Conservation (phyloP, 2,797 vertebrate species). For the Champsocephalus gunnari region DNA sequence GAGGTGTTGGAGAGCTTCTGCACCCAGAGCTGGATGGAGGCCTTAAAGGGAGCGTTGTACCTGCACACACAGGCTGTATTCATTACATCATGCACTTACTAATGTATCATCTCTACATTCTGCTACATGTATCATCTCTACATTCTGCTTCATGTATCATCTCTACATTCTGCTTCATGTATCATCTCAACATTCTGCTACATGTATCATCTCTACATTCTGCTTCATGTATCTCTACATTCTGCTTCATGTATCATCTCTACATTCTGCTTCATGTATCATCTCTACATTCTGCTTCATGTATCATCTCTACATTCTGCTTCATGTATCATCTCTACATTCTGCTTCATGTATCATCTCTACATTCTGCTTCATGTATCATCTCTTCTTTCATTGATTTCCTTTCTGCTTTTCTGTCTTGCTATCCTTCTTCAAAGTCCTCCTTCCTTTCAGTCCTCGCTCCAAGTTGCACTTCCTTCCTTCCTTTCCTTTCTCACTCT, state of each 20-base stretch:
- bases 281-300: no score
- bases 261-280: no score
- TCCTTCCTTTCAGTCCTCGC: neutral
- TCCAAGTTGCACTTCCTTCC: neutral
- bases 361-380: no score
- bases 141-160: no score
- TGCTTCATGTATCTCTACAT: neutral
- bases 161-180: no score
- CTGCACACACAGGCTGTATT: conserved; percentile 59
- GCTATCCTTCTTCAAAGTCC: neutral
- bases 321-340: no score
- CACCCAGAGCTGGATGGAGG: conserved; percentile 88
- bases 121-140: neutral
- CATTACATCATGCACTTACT: no score
- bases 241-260: no score
- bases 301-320: neutral
- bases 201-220: no score
- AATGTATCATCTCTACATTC: neutral
- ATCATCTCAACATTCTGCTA: neutral
- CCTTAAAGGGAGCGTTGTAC: conserved; percentile 87
- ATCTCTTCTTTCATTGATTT: no score
- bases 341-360: no score
- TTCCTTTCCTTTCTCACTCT: no score
- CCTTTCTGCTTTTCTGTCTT: neutral
- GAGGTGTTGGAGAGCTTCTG: conserved; percentile 88